Conservation (phyloP, 2,888 invertebrate species). For the Metalampra italica region DNA sequence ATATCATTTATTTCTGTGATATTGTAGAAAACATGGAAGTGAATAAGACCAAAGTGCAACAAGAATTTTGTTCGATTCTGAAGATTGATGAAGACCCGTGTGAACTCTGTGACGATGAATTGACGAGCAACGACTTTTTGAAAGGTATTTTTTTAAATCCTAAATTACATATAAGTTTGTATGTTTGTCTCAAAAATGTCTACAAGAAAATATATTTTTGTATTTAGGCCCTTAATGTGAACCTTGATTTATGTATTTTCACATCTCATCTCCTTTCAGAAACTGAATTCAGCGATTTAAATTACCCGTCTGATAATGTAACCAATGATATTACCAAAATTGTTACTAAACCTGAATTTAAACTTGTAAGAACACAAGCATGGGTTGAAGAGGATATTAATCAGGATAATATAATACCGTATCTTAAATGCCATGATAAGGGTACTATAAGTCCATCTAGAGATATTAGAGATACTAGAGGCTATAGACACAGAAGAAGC, state of each 20-base stretch:
- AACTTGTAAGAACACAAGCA: slow-evolving; percentile 38
- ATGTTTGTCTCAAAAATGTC: not conserved
- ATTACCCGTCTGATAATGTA: too few species aligned
- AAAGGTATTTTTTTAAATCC: slow-evolving; percentile 20
- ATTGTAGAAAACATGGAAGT: not conserved
- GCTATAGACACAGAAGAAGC: slow-evolving; percentile 25
- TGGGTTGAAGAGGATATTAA: slow-evolving; percentile 42
- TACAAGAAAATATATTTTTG: too few species aligned
- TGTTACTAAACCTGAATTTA: too few species aligned
- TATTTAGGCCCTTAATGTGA: slow-evolving; percentile 3
- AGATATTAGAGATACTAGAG: too few species aligned
- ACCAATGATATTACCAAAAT: too few species aligned
- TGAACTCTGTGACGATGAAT: slow-evolving; percentile 24
- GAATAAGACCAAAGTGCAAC: not conserved
- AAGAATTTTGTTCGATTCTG: not conserved
- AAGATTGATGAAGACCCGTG: not conserved
- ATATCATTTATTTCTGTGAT: not conserved
- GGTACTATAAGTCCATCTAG: slow-evolving; percentile 29
- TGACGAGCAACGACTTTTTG: slow-evolving; percentile 26
- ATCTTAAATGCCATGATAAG: slow-evolving; percentile 22
- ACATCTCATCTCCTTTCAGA: too few species aligned
- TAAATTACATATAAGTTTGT: too few species aligned
- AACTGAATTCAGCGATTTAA: too few species aligned
- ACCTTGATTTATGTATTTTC: too few species aligned
- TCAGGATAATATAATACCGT: slow-evolving; percentile 25